Base-by-base conservation (phyloP, 2,797 vertebrate genomes). In the Botia kubotai region DNA sequence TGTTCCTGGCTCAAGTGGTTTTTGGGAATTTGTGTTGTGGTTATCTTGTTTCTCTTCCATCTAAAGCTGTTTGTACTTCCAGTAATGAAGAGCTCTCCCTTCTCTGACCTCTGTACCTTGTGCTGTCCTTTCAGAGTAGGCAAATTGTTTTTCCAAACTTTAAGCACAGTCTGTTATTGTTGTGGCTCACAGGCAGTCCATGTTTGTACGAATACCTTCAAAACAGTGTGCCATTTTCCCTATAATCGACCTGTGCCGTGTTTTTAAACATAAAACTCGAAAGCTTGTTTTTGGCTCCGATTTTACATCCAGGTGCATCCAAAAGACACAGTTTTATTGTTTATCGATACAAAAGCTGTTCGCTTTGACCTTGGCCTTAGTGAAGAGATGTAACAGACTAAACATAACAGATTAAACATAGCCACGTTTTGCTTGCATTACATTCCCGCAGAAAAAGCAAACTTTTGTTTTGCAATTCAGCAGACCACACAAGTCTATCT, bases 1-100 rank as follows among this genome's bases (percentile, higher is more conserved):
- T 72, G 66, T 79, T 2, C 58, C 50, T 0, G 23, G 21, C 19
- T 1, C n/a, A n/a, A 26, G 23, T 52, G 46, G 23, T 23, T 63
- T 16, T 36, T 12, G 52, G 77, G 26, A 53, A 13, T 63, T 72
- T 79, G 19, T 68, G 14, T 68, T 57, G 52, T 19, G 63, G 50
- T 23, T 68, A 77, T 79, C 26, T n/a, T 53, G 46, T 79, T 50
- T 70, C 21, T 77, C 23, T 36, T 36, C n/a, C 63, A 33, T 53
- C 46, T 63, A 39, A 48, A 72, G 46, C 46, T 63, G 50, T 79
- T 79, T 63, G n/a, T 72, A 33, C 62, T 79, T 26, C 68, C 77
- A 79, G n/a, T 52, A 71, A 63, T 79, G 7, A 17, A 72, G 58
- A 79, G 53, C 11, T 65, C 46, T 36, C 58, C 2, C 33, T 55